A percentile compares a stretch with the other conserved stretches of the same genome.
These are phyloP conservation scores for Coronaproctus castanopsis DNA, from an alignment of 2,888 invertebrate genomes.

Conservation along the genomic window DNA sequence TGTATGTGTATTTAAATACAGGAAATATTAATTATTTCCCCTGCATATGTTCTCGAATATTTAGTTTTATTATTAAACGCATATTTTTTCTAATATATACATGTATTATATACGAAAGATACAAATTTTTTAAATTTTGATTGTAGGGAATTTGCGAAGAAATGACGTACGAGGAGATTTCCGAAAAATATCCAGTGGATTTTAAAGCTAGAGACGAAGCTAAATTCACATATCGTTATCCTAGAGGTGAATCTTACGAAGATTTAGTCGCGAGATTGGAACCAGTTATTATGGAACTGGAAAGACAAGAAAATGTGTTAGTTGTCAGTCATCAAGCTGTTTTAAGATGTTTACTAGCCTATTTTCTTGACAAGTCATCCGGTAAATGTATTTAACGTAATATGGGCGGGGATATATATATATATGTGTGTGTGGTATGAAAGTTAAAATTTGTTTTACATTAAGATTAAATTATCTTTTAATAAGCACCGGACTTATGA, in stretches of 20 bases:
- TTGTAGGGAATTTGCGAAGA: slow-evolving; percentile 92
- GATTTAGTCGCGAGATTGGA: slow-evolving; percentile 92
- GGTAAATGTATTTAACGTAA: too few species aligned
- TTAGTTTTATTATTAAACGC: too few species aligned
- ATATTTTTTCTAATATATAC: too few species aligned
- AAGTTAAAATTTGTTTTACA: too few species aligned
- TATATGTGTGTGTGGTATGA: too few species aligned
- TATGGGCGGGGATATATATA: too few species aligned
- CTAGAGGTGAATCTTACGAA: slow-evolving; percentile 88
- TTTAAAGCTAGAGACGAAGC: slow-evolving; percentile 88
- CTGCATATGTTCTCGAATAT: too few species aligned
- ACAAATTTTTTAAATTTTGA: slow-evolving; percentile 5
- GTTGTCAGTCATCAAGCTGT: slow-evolving; percentile 96
- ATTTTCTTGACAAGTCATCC: slow-evolving; percentile 87
- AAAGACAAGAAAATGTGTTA: slow-evolving; percentile 85
- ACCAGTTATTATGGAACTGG: slow-evolving; percentile 97
- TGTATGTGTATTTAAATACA: background rate
- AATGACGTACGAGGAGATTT: slow-evolving; percentile 96
- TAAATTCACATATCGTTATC: slow-evolving; percentile 78
- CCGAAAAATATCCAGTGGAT: slow-evolving; percentile 79
- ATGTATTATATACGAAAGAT: too few species aligned
- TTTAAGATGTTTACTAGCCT: slow-evolving; percentile 82
- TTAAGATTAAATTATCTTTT: too few species aligned
- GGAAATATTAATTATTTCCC: background rate
- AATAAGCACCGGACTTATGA: too few species aligned